Percentiles rank a stretch among this genome's conserved stretches.
These are phyloP conservation scores for Ennomos fuscantarius DNA, from an alignment of 2,888 invertebrate species.

Conservation along the genomic window DNA sequence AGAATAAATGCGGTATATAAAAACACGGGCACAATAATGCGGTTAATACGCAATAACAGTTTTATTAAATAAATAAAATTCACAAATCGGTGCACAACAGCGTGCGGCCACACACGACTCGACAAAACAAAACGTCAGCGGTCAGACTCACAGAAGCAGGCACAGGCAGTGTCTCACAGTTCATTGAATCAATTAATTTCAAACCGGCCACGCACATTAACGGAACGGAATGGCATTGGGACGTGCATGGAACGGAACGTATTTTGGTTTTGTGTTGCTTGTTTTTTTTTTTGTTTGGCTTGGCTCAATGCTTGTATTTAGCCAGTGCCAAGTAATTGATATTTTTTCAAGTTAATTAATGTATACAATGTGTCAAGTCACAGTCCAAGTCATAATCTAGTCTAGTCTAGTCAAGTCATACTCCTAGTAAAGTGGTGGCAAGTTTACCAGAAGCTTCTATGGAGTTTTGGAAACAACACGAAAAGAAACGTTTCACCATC, in stretches of 20 bases:
- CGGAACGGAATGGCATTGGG: constrained; percentile 15
- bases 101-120: constrained; percentile 20
- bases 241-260: constrained; percentile 30
- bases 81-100: constrained; percentile 10
- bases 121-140: constrained; percentile 20
- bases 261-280: constrained; percentile 9
- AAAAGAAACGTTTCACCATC: too few species aligned
- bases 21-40: constrained; percentile 41
- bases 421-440: too few species aligned
- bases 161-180: too few species aligned
- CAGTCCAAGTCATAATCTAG: too few species aligned
- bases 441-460: too few species aligned
- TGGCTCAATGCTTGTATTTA: too few species aligned
- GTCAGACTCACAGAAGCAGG: constrained; percentile 19
- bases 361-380: too few species aligned
- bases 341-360: too few species aligned
- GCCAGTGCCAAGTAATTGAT: too few species aligned
- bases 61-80: not conserved
- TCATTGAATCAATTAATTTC: constrained; percentile 18
- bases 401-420: too few species aligned
- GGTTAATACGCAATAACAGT: constrained; percentile 18
- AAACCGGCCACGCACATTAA: constrained; percentile 31
- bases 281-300: too few species aligned
- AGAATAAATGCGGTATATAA: constrained; percentile 36
- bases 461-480: too few species aligned